phyloP scores from a whole-genome alignment of 2,797 vertebrate species.

The Todus mexicanus region DNA sequence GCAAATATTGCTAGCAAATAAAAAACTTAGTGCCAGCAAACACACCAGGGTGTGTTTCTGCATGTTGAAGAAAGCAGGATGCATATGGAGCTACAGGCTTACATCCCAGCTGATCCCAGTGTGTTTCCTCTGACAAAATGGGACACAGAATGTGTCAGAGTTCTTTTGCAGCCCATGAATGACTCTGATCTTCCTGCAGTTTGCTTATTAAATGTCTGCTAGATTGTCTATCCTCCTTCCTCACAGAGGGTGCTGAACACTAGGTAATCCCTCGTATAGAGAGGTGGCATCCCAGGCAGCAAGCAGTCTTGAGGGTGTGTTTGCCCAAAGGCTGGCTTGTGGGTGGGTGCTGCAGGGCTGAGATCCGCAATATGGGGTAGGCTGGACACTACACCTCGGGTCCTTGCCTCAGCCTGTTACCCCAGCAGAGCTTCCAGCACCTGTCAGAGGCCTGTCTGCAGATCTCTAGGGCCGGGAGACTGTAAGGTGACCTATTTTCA shows the following conservation, averaged over 20 bases:
- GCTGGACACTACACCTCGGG: neutral
- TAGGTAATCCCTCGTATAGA: accelerated
- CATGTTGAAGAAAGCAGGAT: neutral
- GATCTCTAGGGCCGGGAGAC: neutral
- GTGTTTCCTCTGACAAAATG: neutral
- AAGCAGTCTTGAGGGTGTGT: neutral
- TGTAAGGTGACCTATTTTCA: neutral
- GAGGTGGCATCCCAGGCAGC: neutral
- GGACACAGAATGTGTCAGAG: neutral
- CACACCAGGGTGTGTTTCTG: neutral
- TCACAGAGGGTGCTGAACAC: neutral
- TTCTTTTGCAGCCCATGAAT: neutral
- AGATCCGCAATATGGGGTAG: neutral
- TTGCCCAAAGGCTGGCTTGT: neutral
- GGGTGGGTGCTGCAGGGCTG: neutral
- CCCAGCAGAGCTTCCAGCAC: neutral
- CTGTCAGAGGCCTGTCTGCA: neutral
- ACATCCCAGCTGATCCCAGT: neutral
- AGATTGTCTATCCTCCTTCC: neutral
- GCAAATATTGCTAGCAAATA: neutral
- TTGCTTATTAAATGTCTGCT: neutral
- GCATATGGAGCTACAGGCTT: neutral
- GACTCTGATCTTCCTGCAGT: neutral
- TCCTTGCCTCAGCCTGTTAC: neutral
- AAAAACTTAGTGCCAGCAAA: neutral